Evolutionary conservation across 2,888 invertebrate species (phyloP).

Genomic region (Craniophora ligustri): DNA sequence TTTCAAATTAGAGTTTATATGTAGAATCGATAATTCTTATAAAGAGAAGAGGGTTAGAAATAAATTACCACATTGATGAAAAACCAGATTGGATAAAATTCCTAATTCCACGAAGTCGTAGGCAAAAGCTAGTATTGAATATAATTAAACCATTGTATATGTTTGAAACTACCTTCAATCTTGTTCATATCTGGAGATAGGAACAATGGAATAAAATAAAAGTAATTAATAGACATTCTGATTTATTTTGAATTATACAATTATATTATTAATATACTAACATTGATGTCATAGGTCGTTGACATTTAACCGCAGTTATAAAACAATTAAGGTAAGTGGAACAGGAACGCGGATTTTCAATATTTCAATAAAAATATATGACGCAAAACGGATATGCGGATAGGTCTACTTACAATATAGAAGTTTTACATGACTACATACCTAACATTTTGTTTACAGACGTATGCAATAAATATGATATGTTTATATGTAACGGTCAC

Average conservation of each 20-base stretch:
- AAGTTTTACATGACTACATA: slow-evolving; percentile 23
- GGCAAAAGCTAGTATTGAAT: too few relatives aligned
- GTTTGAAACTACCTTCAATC: too few relatives aligned
- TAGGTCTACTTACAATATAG: slow-evolving; percentile 32
- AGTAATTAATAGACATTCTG: background rate
- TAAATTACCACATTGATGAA: too few relatives aligned
- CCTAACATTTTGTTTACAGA: slow-evolving; percentile 16
- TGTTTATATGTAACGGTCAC: slow-evolving; percentile 31
- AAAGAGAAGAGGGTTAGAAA: too few relatives aligned
- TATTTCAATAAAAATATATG: slow-evolving; percentile 53
- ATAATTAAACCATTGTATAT: too few relatives aligned
- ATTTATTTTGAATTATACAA: background rate
- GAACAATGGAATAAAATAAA: background rate
- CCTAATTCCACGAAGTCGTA: too few relatives aligned
- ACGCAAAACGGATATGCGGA: slow-evolving; percentile 48
- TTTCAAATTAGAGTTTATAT: too few relatives aligned
- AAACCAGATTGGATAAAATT: too few relatives aligned
- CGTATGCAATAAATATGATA: slow-evolving; percentile 27
- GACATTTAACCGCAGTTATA: slow-evolving; percentile 61
- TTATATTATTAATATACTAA: slow-evolving; percentile 26
- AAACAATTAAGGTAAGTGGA: slow-evolving; percentile 69
- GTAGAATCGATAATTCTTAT: too few relatives aligned
- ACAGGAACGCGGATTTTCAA: slow-evolving; percentile 62
- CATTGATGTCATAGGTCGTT: slow-evolving; percentile 59
- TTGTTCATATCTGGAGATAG: too few relatives aligned